These are phyloP conservation scores for Aphis craccivora DNA, from an alignment of 1,140 invertebrate genomes.

Conservation along the genomic window DNA sequence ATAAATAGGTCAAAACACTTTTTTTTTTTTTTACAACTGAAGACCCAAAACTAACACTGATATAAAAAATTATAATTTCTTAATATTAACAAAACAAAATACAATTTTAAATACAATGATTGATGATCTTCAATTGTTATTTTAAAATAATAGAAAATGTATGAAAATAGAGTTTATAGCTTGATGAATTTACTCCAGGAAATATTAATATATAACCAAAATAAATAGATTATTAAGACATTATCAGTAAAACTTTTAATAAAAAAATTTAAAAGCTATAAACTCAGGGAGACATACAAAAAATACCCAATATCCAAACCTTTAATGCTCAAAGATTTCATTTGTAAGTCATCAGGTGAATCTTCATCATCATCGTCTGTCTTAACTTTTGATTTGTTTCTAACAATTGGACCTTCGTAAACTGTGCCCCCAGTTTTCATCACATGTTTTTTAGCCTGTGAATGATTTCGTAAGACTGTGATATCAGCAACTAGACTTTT, in stretches of 20 bases:
- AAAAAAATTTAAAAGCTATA: slow-evolving; percentile 47
- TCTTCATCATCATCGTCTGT: slow-evolving; percentile 44
- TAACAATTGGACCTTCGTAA: slow-evolving; percentile 48
- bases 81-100: slow-evolving; percentile 33
- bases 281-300: slow-evolving; percentile 40
- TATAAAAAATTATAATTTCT: slow-evolving; percentile 33
- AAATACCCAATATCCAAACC: slow-evolving; percentile 52
- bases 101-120: slow-evolving; percentile 42
- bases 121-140: slow-evolving; percentile 56
- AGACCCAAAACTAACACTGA: slow-evolving; percentile 40
- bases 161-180: slow-evolving; percentile 48
- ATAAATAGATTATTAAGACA: neutral
- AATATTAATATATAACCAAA: neutral
- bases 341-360: slow-evolving; percentile 56
- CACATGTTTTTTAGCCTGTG: slow-evolving; percentile 59
- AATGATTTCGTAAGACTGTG: slow-evolving; percentile 60
- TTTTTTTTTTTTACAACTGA: slow-evolving; percentile 42
- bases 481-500: slow-evolving; percentile 60
- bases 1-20: slow-evolving; percentile 57
- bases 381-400: slow-evolving; percentile 51
- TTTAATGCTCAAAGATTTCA: slow-evolving; percentile 58
- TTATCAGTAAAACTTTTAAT: neutral
- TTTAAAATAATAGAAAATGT: slow-evolving; percentile 20
- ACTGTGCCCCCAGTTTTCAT: slow-evolving; percentile 57
- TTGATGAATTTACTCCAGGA: neutral